phyloP scores from a whole-genome alignment of 1,140 invertebrate species.

The Thalassaphorura encarpata region DNA sequence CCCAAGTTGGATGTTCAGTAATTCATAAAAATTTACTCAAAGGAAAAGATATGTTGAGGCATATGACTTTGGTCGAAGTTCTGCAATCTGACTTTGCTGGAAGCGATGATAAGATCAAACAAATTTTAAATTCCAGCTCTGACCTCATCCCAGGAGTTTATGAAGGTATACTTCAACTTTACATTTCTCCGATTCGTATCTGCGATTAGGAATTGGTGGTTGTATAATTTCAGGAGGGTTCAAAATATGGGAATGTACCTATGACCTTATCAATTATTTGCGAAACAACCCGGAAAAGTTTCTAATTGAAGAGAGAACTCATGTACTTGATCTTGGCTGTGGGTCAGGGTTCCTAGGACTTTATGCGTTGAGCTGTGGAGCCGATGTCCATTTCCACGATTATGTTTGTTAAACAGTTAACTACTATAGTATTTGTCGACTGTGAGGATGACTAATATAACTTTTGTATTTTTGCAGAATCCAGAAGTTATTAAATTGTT shows the following conservation, averaged over 20 bases:
- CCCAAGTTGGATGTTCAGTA: too few species aligned
- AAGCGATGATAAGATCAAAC: conserved; percentile 8
- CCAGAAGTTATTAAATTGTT: conserved; percentile 56
- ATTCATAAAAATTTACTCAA: too few species aligned
- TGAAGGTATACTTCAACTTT: conserved; percentile 33
- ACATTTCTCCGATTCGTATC: not conserved
- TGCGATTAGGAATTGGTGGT: not conserved
- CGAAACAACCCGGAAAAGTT: conserved; percentile 40
- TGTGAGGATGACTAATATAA: not conserved
- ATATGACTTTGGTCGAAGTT: not conserved
- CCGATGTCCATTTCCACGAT: conserved; percentile 74
- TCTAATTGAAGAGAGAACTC: conserved; percentile 39
- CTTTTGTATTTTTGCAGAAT: conserved; percentile 48
- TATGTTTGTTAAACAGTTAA: conserved; percentile 55
- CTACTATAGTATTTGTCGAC: not conserved
- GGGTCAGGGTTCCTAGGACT: conserved; percentile 72
- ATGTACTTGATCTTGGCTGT: conserved; percentile 73
- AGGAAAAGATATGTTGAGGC: too few species aligned
- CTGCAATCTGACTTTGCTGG: not conserved
- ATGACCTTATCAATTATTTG: conserved; percentile 57
- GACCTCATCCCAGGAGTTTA: conserved; percentile 36
- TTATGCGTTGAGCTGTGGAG: conserved; percentile 52
- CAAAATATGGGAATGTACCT: conserved; percentile 81
- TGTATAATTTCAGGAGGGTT: conserved; percentile 54
- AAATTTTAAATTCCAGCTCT: conserved; percentile 26